Conservation (phyloP, 2,113 vertebrate species). For the Gallinago jamesoni region DNA sequence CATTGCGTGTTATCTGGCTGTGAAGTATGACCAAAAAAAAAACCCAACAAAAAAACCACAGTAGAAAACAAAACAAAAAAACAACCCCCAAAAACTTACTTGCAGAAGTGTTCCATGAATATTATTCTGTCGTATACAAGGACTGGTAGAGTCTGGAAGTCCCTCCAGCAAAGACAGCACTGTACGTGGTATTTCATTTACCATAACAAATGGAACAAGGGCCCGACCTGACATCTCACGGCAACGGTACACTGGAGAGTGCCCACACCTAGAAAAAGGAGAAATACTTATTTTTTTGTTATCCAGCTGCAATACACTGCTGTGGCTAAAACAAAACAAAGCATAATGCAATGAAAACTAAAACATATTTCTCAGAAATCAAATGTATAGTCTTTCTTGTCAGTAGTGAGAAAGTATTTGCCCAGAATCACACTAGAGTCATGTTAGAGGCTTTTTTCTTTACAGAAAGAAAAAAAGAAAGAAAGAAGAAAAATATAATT, state of each 20-base stretch:
- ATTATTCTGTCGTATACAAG: conserved; percentile 80
- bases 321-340: not conserved
- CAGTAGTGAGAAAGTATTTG: not conserved
- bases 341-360: not conserved
- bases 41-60: not conserved
- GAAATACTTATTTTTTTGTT: not conserved
- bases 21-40: not conserved
- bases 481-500: not conserved
- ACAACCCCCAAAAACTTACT: conserved; percentile 63
- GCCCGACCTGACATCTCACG: conserved; percentile 90
- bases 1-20: not conserved
- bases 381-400: not conserved
- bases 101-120: conserved; percentile 91
- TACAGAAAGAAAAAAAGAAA: not conserved
- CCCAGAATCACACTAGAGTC: not conserved
- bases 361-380: not conserved
- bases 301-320: not conserved
- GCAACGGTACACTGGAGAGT: conserved; percentile 86
- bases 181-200: conserved; percentile 79
- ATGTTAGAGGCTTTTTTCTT: not conserved
- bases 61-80: not conserved
- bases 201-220: conserved; percentile 88
- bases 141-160: conserved; percentile 76
- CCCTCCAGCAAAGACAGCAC: conserved; percentile 74
- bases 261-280: conserved; percentile 79